phyloP scores from a whole-genome alignment of 2,113 vertebrate genomes.

The Origma solitaria region DNA sequence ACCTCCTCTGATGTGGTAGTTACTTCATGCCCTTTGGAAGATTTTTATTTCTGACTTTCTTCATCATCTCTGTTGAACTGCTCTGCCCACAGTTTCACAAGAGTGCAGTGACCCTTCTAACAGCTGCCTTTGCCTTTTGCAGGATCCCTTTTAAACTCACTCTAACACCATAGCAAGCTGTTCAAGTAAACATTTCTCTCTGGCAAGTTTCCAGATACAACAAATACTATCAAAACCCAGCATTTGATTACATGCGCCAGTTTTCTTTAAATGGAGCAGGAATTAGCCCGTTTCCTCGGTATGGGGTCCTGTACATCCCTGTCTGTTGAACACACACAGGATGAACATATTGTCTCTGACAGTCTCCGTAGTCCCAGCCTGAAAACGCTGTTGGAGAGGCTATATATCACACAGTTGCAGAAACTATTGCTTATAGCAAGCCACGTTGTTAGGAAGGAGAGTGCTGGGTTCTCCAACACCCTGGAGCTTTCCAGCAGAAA shows the following conservation, averaged over 20 bases:
- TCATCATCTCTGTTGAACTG: neutral
- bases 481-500: slow-evolving; percentile 96
- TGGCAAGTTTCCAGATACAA: slow-evolving; percentile 53
- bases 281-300: slow-evolving; percentile 91
- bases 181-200: slow-evolving; percentile 58
- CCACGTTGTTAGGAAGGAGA: slow-evolving; percentile 98
- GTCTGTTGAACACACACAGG: slow-evolving; percentile 81
- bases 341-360: slow-evolving; percentile 90
- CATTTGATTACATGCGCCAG: neutral
- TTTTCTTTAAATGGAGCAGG: slow-evolving; percentile 86
- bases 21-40: slow-evolving; percentile 40
- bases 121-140: slow-evolving; percentile 16
- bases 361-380: slow-evolving; percentile 92
- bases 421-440: slow-evolving; percentile 99
- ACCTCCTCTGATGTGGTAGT: neutral
- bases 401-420: slow-evolving; percentile 99
- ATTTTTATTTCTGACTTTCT: slow-evolving; percentile 25
- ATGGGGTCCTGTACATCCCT: slow-evolving; percentile 84
- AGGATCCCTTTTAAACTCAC: neutral
- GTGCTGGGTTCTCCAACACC: slow-evolving; percentile 85
- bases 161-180: slow-evolving; percentile 32
- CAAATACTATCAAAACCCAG: slow-evolving; percentile 25
- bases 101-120: slow-evolving; percentile 9
- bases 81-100: neutral
- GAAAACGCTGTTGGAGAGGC: slow-evolving; percentile 97